Evolutionary conservation across 1,140 invertebrate species (phyloP), one percentile per base, ranked within the genome.

Genomic region (Drosophila albomicans): DNA sequence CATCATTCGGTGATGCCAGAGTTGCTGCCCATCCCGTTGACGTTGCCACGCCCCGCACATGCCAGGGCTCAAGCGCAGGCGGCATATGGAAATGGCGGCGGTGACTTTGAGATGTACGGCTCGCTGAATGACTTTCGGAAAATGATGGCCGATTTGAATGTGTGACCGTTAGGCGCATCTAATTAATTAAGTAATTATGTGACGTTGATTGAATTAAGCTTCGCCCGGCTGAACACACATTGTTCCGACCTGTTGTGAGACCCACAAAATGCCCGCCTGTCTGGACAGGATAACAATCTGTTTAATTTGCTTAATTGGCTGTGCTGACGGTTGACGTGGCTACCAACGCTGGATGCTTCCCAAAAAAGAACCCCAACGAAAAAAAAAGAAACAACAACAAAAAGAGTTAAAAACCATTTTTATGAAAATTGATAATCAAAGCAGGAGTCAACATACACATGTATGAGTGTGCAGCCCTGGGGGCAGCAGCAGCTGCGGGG

Each of bases 1-100:
- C 98, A 99, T 93, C 97, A 98, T 93, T 98, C 97, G 70, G 97
- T 99, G 49, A 98, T 99, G 97, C 97, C 96, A 20, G 98, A 98
- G 94, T 94, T 99, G 75, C 94, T 99, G 78, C 98, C 98, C 1
- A 98, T 98, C 92, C 97, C 98, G 7, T 94, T 99, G 52, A 96
- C 96, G 0, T 93, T 98, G 54, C 96, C 95, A 75, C 94, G 96
- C 20, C 96, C 96, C 82, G 96, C 92, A 82, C 95, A 95, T n/a
- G 95, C 94, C 84, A 95, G 95, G 79, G 94, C 94, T 3, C 84
- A 75, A 46, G 38, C 72, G 4, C 72, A 75, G 63, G 25, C 48
- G 63, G 25, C 48, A 16, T 52, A 75, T 56, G 71, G 75, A 7
- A 51, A 67, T 56, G 66, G 74, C 1, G 75, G 70, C 16, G 76